Percentiles rank a stretch among this genome's conserved stretches.
These are phyloP conservation scores for Hipparchia semele DNA, from an alignment of 2,888 invertebrate species.

Conservation along the genomic window DNA sequence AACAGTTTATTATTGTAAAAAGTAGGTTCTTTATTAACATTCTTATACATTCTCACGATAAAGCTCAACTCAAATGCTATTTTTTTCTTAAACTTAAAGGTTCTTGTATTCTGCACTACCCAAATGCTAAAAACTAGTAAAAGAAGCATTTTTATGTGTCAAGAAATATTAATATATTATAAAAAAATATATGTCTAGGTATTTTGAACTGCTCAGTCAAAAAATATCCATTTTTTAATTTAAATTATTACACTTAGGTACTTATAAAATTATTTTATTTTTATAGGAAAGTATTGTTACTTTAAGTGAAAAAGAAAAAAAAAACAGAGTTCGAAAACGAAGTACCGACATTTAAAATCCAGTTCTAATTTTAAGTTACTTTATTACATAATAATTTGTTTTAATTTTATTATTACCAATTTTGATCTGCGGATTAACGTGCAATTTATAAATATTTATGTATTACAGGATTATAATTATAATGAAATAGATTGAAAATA, in stretches of 20 bases:
- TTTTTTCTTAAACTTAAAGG: too few species aligned
- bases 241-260: background rate
- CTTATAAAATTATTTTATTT: background rate
- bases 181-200: too few species aligned
- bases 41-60: too few species aligned
- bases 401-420: slow-evolving; percentile 4
- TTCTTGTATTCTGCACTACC: too few species aligned
- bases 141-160: too few species aligned
- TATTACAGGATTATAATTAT: slow-evolving; percentile 41
- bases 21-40: too few species aligned
- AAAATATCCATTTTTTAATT: background rate
- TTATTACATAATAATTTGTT: background rate
- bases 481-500: slow-evolving; percentile 49
- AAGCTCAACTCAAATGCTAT: too few species aligned
- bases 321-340: background rate
- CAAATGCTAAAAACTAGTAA: too few species aligned
- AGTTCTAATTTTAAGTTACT: slow-evolving; percentile 38
- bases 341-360: slow-evolving; percentile 3
- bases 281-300: slow-evolving; percentile 8
- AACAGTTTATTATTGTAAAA: too few species aligned
- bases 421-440: slow-evolving; percentile 23
- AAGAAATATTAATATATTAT: too few species aligned
- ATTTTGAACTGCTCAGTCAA: too few species aligned
- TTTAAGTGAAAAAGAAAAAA: background rate
- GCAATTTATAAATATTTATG: slow-evolving; percentile 35